Evolutionary conservation across 2,113 vertebrate species (phyloP), one percentile per base, ranked within the genome.

Genomic region (Candoia aspera): DNA sequence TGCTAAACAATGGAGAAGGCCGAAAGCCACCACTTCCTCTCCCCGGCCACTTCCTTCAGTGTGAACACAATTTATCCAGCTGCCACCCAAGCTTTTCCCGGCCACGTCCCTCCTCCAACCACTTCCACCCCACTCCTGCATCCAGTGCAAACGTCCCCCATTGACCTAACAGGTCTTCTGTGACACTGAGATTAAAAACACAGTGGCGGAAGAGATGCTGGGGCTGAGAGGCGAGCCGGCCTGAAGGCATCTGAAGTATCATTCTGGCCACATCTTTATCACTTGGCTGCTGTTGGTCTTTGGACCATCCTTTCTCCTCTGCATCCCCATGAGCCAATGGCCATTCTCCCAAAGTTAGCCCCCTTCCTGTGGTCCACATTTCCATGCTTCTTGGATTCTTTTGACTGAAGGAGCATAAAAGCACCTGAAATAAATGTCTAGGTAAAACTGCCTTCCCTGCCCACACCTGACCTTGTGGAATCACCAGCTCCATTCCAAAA

Each of bases 1-100:
- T 86, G 84, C 46, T 54, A 26, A 55, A 91, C n/a, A 91, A 24
- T 21, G 24, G 84, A 91, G 90, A n/a, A n/a, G n/a, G 59, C 84
- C 21, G 21, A 86, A 15, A 64, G 53, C 49, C n/a, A 21, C 37
- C 33, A 11, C 26, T 83, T 42, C 37, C 88, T 54, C 68, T 49
- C 89, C 3, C 29, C 23, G 64, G 57, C 29, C 37, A 11, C 21
- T 17, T 29, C 53, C 90, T 9, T 24, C 11, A 19, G 13, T 17
- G 24, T 53, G 60, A 55, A 86, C 21, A 46, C 33, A 73, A 26
- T 17, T 73, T 6, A 21, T 46, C 29, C 2, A 42, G 24, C 58
- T 90, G 8, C 90, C 24, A 21, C 21, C 15, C n/a, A 57, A 53
- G 42, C 23, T 26, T 24, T 4, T 5, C 24, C 55, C 24, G 24